Base-by-base conservation (phyloP, 2,113 vertebrate species). In the Semicossyphus pulcher region DNA sequence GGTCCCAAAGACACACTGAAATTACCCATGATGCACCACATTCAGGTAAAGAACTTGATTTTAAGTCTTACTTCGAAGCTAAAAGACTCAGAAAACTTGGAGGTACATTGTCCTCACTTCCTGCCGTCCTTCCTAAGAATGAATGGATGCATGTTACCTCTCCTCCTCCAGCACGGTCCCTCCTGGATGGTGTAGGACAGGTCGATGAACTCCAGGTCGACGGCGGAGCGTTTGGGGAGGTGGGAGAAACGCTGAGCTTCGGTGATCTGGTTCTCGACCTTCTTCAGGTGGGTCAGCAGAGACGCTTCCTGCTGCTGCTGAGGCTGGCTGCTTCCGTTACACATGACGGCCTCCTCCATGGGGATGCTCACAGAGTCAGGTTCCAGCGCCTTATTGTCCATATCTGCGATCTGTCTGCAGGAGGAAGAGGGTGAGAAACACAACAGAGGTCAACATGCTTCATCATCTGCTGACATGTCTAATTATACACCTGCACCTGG, bases 201-300 rank as follows among this genome's bases (percentile, higher is more conserved):
- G 85, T 98, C 95, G 2, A 88, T 89, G 83, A 99, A 99, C 86
- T 98, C 97, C 14, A 99, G 93, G 90, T 99, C 96, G 83, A 99
- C 96, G 0, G 97, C 92, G 0, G 97, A 96, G 79, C 97, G 96
- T 60, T 95, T 96, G 8, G 97, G 97, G 4, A 99, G 94, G 78
- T 99, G 97, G 42, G 95, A 97, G 85, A 99, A 98, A 71, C 94
- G 93, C 90, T 98, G 97, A 0, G 97, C 96, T 21, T 99, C 97
- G 0, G 95, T 97, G 86, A 97, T 96, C 68, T 97, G 95, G 86
- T 98, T 99, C 88, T 98, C 96, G 77, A 98, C 95, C 87, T 98
- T 99, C 94, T 97, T 99, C 90, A 97, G 89, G 86, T 96, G 95
- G 74, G 94, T 95, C 90, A 96, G 88, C 69, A 96, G 86, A 0